Evolutionary conservation across 1,140 invertebrate genomes (phyloP).

Genomic region (Diorhabda elongata): DNA sequence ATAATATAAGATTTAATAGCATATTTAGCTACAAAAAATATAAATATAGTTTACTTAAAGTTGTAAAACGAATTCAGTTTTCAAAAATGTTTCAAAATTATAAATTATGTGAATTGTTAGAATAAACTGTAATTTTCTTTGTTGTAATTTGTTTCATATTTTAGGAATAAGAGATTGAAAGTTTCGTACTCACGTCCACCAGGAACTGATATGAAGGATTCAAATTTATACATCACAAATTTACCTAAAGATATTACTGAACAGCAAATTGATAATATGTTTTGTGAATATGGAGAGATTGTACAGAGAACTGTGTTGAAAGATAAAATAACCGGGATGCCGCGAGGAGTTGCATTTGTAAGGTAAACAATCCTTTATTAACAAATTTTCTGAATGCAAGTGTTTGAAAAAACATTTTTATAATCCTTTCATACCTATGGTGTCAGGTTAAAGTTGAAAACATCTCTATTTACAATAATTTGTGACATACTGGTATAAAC

Average conservation of each 20-base stretch:
- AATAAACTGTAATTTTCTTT: no score
- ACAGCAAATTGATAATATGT: slow-evolving; percentile 76
- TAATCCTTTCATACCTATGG: no score
- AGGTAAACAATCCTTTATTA: slow-evolving; percentile 55
- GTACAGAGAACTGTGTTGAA: slow-evolving; percentile 86
- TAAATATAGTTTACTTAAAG: no score
- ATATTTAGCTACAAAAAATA: no score
- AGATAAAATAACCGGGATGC: slow-evolving; percentile 80
- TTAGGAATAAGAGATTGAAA: slow-evolving; percentile 54
- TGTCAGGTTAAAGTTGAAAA: no score
- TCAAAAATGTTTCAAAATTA: no score
- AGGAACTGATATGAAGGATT: slow-evolving; percentile 89
- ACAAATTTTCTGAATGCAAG: no score
- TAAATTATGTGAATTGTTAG: no score
- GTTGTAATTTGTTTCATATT: slow-evolving; percentile 16
- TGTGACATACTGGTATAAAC: no score
- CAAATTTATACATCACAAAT: slow-evolving; percentile 92
- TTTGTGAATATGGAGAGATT: slow-evolving; percentile 81
- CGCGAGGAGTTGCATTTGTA: slow-evolving; percentile 88
- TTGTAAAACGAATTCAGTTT: no score
- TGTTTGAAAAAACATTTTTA: no score
- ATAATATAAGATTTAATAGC: neutral
- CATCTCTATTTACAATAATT: no score
- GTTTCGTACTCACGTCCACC: slow-evolving; percentile 89
- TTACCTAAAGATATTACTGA: slow-evolving; percentile 81